A percentile compares a stretch with the other conserved stretches of the same genome.
Conservation (phyloP, 2,113 vertebrate species). For the Laticauda laticaudata region DNA sequence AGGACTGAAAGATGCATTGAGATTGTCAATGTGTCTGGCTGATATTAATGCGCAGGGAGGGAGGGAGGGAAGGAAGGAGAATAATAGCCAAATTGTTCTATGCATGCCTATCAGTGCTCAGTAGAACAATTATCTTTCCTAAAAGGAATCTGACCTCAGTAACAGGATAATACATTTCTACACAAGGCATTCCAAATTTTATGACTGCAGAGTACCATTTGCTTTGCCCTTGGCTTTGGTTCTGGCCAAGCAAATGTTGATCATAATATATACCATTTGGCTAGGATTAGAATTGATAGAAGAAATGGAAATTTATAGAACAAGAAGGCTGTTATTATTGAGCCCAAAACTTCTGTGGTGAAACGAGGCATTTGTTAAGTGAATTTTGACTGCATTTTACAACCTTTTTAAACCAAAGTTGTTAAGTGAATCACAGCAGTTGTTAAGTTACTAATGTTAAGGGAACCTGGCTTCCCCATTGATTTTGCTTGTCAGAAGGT, state of each 20-base stretch:
- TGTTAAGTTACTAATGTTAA: background rate
- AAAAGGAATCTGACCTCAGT: background rate
- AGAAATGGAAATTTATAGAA: background rate
- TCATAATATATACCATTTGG: slow-evolving; percentile 1
- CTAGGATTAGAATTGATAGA: background rate
- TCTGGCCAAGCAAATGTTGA: background rate
- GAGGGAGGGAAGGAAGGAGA: background rate
- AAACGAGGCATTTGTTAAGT: background rate
- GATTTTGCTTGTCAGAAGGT: background rate
- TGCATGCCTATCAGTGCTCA: background rate
- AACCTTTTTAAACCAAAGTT: background rate
- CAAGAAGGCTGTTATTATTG: background rate
- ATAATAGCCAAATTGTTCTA: background rate
- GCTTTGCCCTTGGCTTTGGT: background rate
- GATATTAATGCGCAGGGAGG: background rate
- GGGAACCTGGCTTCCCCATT: background rate
- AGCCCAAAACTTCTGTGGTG: background rate
- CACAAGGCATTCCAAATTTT: background rate
- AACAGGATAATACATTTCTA: background rate
- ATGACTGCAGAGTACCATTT: background rate
- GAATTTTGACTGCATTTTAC: background rate
- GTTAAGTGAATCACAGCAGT: background rate
- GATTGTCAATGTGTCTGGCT: background rate
- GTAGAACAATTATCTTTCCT: background rate
- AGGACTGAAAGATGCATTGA: background rate